phyloP scores from a whole-genome alignment of 1,140 invertebrate species.

The Aphis craccivora region DNA sequence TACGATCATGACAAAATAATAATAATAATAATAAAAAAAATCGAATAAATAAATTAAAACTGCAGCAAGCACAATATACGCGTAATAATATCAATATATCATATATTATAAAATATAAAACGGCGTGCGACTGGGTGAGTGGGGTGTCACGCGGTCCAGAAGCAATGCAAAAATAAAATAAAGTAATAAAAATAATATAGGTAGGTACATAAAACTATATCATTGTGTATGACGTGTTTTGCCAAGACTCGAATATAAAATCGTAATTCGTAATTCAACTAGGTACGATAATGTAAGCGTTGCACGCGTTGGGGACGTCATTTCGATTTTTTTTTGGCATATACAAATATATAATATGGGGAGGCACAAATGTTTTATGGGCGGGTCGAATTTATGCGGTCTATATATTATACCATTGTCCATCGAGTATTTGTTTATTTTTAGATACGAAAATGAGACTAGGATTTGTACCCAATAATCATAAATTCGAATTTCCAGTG shows the following conservation, averaged over 20 bases:
- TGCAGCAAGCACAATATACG: neutral
- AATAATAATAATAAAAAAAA: neutral
- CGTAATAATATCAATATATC: too few relatives aligned
- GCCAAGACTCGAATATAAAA: neutral
- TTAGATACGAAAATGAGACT: neutral
- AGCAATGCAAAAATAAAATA: neutral
- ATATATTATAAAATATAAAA: neutral
- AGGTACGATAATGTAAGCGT: too few relatives aligned
- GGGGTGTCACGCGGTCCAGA: neutral
- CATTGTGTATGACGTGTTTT: neutral
- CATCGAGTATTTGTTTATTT: too few relatives aligned
- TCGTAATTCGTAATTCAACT: too few relatives aligned
- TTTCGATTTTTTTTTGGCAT: too few relatives aligned
- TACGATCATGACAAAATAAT: neutral
- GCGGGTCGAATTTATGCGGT: too few relatives aligned
- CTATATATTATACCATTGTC: too few relatives aligned
- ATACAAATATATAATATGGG: too few relatives aligned
- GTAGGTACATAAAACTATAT: neutral
- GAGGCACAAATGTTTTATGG: too few relatives aligned
- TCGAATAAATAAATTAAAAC: neutral
- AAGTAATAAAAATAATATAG: neutral
- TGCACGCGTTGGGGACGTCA: too few relatives aligned
- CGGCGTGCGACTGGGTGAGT: neutral
- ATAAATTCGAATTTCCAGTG: too few relatives aligned
- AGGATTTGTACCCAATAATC: neutral